These are phyloP conservation scores for Drosophila fuyamai DNA, from an alignment of 1,140 invertebrate species.

Conservation along the genomic window DNA sequence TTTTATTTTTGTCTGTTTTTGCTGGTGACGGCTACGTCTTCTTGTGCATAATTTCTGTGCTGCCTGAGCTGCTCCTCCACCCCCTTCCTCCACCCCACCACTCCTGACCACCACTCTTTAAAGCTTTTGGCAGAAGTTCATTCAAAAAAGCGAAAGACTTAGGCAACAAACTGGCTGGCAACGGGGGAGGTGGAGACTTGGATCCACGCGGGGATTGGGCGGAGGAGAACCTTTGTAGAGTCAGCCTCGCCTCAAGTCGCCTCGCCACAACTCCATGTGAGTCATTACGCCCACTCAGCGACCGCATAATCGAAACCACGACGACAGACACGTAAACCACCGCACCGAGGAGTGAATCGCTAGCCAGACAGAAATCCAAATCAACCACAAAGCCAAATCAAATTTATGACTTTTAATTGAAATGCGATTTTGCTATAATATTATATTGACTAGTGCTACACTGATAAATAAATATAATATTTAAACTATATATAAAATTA, in stretches of 20 bases:
- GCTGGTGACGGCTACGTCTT: conserved; percentile 45
- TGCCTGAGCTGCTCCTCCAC: conserved; percentile 10
- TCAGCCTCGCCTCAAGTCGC: conserved; percentile 35
- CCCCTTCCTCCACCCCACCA: conserved; percentile 25
- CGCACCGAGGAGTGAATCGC: conserved; percentile 16
- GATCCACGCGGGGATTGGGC: background rate
- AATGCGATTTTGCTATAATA: conserved; percentile 34
- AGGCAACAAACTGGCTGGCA: conserved; percentile 72
- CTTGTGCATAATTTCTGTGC: conserved; percentile 65
- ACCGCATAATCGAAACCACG: conserved; percentile 61
- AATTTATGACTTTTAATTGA: conserved; percentile 68
- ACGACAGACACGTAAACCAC: conserved; percentile 35
- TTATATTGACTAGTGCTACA: conserved; percentile 6
- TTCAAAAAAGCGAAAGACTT: conserved; percentile 80
- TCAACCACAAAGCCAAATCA: conserved; percentile 41
- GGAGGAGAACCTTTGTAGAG: conserved; percentile 35
- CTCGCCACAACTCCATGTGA: conserved; percentile 55
- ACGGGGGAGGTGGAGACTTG: background rate
- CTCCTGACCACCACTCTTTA: conserved; percentile 4
- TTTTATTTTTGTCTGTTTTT: conserved; percentile 30
- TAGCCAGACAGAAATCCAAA: conserved; percentile 7
- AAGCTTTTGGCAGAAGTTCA: conserved; percentile 71
- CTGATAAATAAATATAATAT: too few relatives aligned
- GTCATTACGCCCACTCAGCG: conserved; percentile 68
- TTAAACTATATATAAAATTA: too few relatives aligned